Conservation (phyloP, 2,888 invertebrate species). For the Cylindroiulus punctatus region DNA sequence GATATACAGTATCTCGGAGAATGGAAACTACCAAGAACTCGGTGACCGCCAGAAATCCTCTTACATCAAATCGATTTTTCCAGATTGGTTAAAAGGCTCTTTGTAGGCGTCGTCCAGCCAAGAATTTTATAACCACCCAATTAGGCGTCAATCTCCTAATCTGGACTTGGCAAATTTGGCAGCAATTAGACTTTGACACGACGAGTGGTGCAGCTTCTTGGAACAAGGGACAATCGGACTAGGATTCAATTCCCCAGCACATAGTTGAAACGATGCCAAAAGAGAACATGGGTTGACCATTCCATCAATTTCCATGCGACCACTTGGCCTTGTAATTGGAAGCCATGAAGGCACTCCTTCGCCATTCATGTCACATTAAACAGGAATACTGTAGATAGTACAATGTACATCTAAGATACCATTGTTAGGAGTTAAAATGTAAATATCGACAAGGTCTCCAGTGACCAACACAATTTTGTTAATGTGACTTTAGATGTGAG, state of each 20-base stretch:
- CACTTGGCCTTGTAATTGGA: neutral
- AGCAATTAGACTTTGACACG: constrained; percentile 47
- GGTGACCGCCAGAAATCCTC: constrained; percentile 34
- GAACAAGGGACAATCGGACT: neutral
- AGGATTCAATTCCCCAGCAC: constrained; percentile 25
- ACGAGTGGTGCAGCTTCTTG: neutral
- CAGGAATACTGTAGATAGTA: too few species aligned
- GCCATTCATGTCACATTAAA: neutral
- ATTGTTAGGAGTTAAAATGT: too few species aligned
- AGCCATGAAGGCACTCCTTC: constrained; percentile 20
- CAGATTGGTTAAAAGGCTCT: constrained; percentile 33
- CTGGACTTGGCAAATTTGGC: constrained; percentile 44
- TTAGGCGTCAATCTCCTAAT: constrained; percentile 49
- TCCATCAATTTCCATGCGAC: neutral
- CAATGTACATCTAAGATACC: too few species aligned
- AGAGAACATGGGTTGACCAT: neutral
- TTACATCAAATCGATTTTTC: constrained; percentile 38
- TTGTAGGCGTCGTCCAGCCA: neutral
- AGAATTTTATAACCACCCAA: constrained; percentile 40
- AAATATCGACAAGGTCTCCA: too few species aligned
- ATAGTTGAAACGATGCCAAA: neutral
- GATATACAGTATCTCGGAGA: neutral
- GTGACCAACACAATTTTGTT: too few species aligned
- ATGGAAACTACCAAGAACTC: constrained; percentile 6
- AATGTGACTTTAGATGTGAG: too few species aligned